Percentiles rank a stretch among this genome's conserved stretches.
phyloP scores from a whole-genome alignment of 2,797 vertebrate genomes.

The Enteromius trimaculatus region DNA sequence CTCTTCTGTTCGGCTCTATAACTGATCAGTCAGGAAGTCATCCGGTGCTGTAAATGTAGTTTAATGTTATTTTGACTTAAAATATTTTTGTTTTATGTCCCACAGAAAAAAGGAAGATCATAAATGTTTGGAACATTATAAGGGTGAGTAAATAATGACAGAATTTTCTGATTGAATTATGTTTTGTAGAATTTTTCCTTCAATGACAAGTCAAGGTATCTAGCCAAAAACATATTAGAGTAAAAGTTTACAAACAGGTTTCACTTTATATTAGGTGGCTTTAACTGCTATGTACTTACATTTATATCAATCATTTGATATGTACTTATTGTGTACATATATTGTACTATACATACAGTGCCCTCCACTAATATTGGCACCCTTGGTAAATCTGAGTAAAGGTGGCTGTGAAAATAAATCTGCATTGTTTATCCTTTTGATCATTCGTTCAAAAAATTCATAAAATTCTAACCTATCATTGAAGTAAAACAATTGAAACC shows the following conservation, averaged over 20 bases:
- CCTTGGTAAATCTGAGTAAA: no score
- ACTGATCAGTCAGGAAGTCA: neutral
- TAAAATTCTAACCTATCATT: no score
- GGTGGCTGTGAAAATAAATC: no score
- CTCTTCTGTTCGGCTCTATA: slow-evolving; percentile 7
- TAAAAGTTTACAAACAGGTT: neutral
- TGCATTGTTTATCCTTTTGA: no score
- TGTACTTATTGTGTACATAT: no score
- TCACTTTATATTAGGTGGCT: no score
- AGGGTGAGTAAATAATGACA: neutral
- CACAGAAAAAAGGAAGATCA: neutral
- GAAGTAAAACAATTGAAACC: no score
- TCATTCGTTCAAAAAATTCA: no score
- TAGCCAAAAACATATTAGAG: neutral
- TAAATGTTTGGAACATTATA: neutral
- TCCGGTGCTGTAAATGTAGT: neutral
- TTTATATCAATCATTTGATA: no score
- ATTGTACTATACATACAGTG: no score
- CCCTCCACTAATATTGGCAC: no score
- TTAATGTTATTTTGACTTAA: neutral
- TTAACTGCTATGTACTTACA: no score
- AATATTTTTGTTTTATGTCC: neutral
- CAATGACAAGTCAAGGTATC: neutral
- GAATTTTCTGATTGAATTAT: neutral
- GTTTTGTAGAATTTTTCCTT: neutral